phyloP scores from a whole-genome alignment of 2,113 vertebrate species.

The Tachysurus vachellii region DNA sequence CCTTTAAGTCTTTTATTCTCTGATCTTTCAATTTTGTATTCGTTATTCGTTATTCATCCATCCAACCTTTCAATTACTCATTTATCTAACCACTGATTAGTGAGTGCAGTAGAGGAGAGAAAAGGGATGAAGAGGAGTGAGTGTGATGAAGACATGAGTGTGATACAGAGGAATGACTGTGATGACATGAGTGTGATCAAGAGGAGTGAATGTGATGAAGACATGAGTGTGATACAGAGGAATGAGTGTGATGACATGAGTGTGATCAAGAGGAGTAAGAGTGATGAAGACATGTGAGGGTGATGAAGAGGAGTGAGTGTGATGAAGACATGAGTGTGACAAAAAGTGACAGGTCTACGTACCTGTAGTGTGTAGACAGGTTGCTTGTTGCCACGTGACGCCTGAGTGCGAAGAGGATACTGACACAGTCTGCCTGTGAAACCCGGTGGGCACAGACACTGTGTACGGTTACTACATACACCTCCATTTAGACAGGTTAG shows the following conservation, averaged over 20 bases:
- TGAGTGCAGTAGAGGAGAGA: background rate
- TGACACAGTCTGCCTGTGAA: constrained; percentile 90
- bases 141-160: background rate
- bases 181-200: background rate
- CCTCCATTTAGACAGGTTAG: constrained; percentile 90
- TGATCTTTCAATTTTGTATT: no score
- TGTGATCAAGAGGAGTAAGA: background rate
- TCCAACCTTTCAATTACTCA: no score
- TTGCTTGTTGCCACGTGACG: constrained; percentile 78
- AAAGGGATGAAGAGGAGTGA: background rate
- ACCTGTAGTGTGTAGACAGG: constrained; percentile 78
- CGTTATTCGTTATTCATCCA: no score
- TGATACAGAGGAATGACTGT: background rate
- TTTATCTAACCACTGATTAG: no score
- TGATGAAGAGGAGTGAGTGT: background rate
- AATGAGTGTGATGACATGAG: background rate
- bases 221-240: background rate
- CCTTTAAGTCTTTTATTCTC: no score
- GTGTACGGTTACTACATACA: constrained; percentile 85
- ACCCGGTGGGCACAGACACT: constrained; percentile 85
- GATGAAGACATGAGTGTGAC: background rate
- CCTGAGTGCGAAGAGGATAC: constrained; percentile 74
- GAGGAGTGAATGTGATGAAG: background rate
- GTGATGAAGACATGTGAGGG: background rate
- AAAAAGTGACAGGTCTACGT: constrained; percentile 19